These are phyloP conservation scores for Pelusios castaneus DNA, from an alignment of 2,113 vertebrate genomes.

Conservation along the genomic window DNA sequence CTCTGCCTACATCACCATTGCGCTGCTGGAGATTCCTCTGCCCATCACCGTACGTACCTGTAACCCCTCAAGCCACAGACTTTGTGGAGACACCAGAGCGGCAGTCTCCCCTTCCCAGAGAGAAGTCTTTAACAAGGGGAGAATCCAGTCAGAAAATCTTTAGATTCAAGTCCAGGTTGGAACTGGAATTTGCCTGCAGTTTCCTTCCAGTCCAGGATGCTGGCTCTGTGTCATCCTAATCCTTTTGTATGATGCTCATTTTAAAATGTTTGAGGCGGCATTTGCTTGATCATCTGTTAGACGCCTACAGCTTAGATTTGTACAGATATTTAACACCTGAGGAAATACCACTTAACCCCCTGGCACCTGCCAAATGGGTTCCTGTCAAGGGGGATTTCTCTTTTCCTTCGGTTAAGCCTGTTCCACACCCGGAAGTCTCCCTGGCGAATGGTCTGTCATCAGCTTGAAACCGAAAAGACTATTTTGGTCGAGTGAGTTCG, in stretches of 20 bases:
- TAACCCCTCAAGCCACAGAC: neutral
- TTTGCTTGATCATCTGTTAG: neutral
- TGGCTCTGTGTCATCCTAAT: neutral
- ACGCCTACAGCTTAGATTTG: neutral
- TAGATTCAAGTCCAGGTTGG: neutral
- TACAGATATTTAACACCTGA: neutral
- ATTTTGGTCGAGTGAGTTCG: neutral
- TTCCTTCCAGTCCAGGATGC: neutral
- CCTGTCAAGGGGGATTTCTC: neutral
- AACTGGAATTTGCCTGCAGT: neutral
- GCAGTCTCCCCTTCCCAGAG: neutral
- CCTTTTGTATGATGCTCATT: neutral
- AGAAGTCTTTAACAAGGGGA: neutral
- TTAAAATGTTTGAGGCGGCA: neutral
- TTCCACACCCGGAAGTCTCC: neutral
- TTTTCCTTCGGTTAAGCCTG: neutral
- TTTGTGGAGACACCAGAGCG: neutral
- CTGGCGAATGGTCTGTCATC: neutral
- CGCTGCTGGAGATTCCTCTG: slow-evolving; percentile 72
- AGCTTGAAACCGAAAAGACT: neutral
- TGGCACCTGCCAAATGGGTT: neutral
- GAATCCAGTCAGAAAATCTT: neutral
- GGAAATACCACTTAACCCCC: neutral
- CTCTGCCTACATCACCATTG: slow-evolving; percentile 68
- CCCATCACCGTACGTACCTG: slow-evolving; percentile 52